Evolutionary conservation across 2,888 invertebrate species (phyloP).

Genomic region (Patella caerulea): DNA sequence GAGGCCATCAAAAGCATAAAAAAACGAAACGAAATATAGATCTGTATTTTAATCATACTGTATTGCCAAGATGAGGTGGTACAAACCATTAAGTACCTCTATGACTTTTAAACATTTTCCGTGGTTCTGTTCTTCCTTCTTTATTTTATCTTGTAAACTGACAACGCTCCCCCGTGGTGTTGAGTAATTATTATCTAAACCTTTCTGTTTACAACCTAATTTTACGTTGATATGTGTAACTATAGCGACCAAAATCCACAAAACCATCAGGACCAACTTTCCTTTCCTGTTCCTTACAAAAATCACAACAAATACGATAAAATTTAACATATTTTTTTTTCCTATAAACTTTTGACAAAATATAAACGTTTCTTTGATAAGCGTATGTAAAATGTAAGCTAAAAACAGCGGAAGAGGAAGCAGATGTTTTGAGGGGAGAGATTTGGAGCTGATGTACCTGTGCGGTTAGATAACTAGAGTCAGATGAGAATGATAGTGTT

Average conservation of each 20-base stretch:
- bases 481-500: no score
- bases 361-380: no score
- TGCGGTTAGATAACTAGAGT: no score
- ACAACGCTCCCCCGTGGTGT: slow-evolving; percentile 49
- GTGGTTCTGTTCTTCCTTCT: slow-evolving; percentile 62
- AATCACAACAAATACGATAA: neutral
- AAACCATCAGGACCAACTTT: slow-evolving; percentile 67
- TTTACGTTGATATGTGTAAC: slow-evolving; percentile 47
- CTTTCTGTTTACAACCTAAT: neutral
- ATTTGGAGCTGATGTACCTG: no score
- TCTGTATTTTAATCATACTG: no score
- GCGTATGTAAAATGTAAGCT: no score
- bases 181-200: slow-evolving; percentile 17
- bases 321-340: neutral
- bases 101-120: slow-evolving; percentile 65
- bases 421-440: no score
- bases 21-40: no score
- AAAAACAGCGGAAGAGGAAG: no score
- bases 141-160: slow-evolving; percentile 50
- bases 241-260: slow-evolving; percentile 61
- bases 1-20: no score
- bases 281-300: slow-evolving; percentile 64
- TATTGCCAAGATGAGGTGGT: no score
- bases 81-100: slow-evolving; percentile 52
- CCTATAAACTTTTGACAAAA: no score